Evolutionary conservation across 2,113 vertebrate genomes (phyloP).

Genomic region (Martes martes): DNA sequence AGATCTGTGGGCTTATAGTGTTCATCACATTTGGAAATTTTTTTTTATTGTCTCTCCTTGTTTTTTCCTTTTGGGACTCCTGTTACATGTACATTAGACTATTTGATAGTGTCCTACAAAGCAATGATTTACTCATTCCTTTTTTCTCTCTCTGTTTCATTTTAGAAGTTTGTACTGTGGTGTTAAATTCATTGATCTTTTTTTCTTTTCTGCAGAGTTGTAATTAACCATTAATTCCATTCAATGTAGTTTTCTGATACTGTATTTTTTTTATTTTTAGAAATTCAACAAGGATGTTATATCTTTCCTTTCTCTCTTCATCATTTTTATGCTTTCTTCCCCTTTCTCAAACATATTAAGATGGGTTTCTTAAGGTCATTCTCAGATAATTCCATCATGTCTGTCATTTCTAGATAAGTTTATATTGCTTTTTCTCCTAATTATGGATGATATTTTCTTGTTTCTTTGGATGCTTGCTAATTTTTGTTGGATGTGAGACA

Average conservation of each 20-base stretch:
- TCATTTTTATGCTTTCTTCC: not conserved
- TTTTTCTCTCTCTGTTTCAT: not conserved
- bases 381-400: not conserved
- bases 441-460: not conserved
- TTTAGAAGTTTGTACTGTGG: not conserved
- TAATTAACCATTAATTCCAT: not conserved
- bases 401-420: not conserved
- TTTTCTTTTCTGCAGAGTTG: not conserved
- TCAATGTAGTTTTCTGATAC: not conserved
- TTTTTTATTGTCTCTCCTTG: not conserved
- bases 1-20: not conserved
- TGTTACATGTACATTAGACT: not conserved
- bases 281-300: not conserved
- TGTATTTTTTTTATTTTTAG: not conserved
- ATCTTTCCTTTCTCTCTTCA: not conserved
- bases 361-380: not conserved
- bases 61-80: not conserved
- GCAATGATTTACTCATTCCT: not conserved
- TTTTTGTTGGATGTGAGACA: not conserved
- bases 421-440: not conserved
- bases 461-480: not conserved
- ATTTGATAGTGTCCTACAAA: not conserved
- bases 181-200: not conserved
- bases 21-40: slow-evolving; percentile 5
- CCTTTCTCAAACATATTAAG: not conserved